Percentiles rank a stretch among this genome's conserved stretches.
These are phyloP conservation scores for Poeciliopsis gracilis DNA, from an alignment of 2,797 vertebrate species.

Conservation along the genomic window DNA sequence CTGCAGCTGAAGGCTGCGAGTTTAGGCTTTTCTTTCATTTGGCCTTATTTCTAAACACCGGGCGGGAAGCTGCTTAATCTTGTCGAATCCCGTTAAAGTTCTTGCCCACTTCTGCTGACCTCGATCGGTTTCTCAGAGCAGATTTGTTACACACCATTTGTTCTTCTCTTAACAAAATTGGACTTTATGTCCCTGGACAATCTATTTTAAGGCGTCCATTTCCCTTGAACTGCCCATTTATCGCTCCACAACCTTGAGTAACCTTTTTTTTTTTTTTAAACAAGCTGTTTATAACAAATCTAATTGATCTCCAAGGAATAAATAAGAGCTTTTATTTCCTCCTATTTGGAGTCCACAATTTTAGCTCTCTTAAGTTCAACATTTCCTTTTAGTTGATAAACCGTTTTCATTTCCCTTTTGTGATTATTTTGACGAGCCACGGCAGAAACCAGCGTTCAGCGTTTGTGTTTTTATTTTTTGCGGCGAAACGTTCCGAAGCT, in stretches of 20 bases:
- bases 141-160: conserved; percentile 3
- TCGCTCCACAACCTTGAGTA: conserved; percentile 25
- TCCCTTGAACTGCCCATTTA: conserved; percentile 33
- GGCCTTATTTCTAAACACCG: conserved; percentile 4
- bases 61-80: background rate
- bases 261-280: conserved; percentile 9
- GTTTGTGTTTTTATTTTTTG: conserved; percentile 1
- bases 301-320: conserved; percentile 15
- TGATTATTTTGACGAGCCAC: conserved; percentile 6
- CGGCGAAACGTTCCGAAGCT: conserved; percentile 35
- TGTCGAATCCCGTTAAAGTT: background rate
- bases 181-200: conserved; percentile 25
- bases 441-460: conserved; percentile 15
- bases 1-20: background rate
- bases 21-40: background rate
- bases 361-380: conserved; percentile 27
- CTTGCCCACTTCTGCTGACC: background rate
- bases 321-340: background rate
- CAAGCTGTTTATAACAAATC: conserved; percentile 27
- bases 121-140: conserved; percentile 6
- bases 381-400: conserved; percentile 8
- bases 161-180: conserved; percentile 30
- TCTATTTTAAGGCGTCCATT: conserved; percentile 21
- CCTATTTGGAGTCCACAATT: conserved; percentile 7
- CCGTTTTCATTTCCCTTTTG: background rate